Evolutionary conservation across 2,797 vertebrate genomes (phyloP).

Genomic region (Bryconaethiops microstoma): DNA sequence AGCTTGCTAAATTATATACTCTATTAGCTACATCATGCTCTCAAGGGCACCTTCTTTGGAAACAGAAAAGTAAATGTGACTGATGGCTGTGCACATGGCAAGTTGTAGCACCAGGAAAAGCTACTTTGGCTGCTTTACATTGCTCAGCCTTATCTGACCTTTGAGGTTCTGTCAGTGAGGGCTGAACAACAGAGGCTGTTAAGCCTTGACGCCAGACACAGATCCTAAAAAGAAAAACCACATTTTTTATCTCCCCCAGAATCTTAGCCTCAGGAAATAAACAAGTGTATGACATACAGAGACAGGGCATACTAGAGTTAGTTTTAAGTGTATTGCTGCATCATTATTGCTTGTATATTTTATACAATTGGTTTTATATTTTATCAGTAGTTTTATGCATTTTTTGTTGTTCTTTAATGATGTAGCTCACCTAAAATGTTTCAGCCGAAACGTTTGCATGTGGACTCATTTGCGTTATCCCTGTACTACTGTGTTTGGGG

Average conservation of each 20-base stretch:
- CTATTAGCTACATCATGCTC: background rate
- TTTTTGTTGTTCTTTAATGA: background rate
- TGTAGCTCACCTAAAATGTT: background rate
- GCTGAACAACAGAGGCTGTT: slow-evolving; percentile 21
- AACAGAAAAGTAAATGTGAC: slow-evolving; percentile 48
- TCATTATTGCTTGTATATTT: background rate
- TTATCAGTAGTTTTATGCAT: background rate
- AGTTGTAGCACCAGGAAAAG: background rate
- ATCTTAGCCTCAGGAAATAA: slow-evolving; percentile 1
- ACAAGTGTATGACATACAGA: background rate
- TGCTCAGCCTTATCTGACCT: slow-evolving; percentile 23
- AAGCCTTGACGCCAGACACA: background rate
- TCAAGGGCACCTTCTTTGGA: slow-evolving; percentile 36
- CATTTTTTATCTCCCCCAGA: background rate
- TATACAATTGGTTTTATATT: background rate
- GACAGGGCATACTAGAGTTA: background rate
- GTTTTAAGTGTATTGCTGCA: background rate
- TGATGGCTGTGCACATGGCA: slow-evolving; percentile 3
- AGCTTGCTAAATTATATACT: background rate
- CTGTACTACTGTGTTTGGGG: background rate
- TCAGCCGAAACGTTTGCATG: background rate
- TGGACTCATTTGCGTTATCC: background rate
- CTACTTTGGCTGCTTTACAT: slow-evolving; percentile 14
- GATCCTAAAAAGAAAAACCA: slow-evolving; percentile 32
- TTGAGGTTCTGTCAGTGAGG: slow-evolving; percentile 23